phyloP scores from a whole-genome alignment of 2,888 invertebrate species.

The Orthosia incerta region DNA sequence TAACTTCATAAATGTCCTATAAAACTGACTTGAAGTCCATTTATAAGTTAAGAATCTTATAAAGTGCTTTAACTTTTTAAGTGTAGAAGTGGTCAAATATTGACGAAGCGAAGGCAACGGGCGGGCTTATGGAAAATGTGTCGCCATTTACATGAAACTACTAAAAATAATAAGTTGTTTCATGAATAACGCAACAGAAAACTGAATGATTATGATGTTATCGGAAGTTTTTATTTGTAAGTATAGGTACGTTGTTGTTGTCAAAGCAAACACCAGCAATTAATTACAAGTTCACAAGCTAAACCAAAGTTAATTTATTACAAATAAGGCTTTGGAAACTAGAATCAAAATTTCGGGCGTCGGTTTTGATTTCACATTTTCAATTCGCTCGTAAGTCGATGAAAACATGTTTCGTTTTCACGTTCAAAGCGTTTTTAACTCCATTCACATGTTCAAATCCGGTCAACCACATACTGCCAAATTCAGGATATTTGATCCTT shows the following conservation, averaged over 20 bases:
- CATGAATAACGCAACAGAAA: constrained; percentile 1
- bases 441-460: constrained; percentile 1
- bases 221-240: not conserved
- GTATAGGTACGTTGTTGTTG: not conserved
- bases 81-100: constrained; percentile 24
- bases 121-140: not conserved
- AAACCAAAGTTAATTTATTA: not conserved
- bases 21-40: constrained; percentile 36
- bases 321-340: not conserved
- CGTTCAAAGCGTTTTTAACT: constrained; percentile 2
- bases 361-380: not conserved
- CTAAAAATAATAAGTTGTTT: not conserved
- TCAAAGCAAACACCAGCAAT: not conserved
- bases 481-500: constrained; percentile 73
- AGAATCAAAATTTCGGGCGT: not conserved
- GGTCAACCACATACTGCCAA: constrained; percentile 27
- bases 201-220: not conserved
- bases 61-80: constrained; percentile 37
- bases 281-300: not conserved
- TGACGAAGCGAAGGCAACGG: not conserved
- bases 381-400: not conserved
- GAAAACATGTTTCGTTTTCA: constrained; percentile 3
- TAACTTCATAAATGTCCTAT: constrained; percentile 55
- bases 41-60: constrained; percentile 30
- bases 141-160: not conserved